These are phyloP conservation scores for Trachelus tabidus DNA, from an alignment of 2,888 invertebrate genomes.

Conservation along the genomic window DNA sequence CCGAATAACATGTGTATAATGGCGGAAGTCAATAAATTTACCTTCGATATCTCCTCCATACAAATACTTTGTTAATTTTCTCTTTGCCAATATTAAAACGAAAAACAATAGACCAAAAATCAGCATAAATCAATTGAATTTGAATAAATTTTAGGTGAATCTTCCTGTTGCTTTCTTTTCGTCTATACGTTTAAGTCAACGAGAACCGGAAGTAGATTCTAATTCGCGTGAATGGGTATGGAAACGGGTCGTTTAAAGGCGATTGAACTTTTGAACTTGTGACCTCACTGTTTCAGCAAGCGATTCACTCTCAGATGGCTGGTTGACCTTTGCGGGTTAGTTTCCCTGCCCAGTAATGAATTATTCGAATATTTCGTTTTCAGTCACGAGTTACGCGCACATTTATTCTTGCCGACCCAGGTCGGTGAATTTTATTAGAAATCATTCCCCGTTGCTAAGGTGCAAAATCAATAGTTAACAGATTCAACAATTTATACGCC, in stretches of 20 bases:
- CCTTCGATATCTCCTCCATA: neutral
- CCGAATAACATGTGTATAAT: neutral
- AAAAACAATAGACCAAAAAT: neutral
- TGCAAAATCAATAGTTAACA: too few relatives aligned
- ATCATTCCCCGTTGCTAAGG: too few relatives aligned
- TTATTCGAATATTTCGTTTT: constrained; percentile 31
- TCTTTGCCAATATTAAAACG: too few relatives aligned
- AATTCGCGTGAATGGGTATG: neutral
- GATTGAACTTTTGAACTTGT: constrained; percentile 54
- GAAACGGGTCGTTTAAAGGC: constrained; percentile 4
- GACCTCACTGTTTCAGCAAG: constrained; percentile 37
- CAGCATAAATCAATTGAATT: neutral
- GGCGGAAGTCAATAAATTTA: neutral
- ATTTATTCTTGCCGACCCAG: neutral
- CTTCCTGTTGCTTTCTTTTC: neutral
- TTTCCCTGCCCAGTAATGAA: constrained; percentile 29
- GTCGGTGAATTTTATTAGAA: neutral
- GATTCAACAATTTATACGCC: too few relatives aligned
- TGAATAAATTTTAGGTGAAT: neutral
- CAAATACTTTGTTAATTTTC: neutral
- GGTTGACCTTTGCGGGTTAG: constrained; percentile 19
- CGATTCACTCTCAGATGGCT: constrained; percentile 19
- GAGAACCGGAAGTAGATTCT: neutral
- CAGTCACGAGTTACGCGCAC: neutral
- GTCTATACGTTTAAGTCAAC: neutral